phyloP scores from a whole-genome alignment of 2,797 vertebrate genomes.

The Xiphophorus birchmanni region DNA sequence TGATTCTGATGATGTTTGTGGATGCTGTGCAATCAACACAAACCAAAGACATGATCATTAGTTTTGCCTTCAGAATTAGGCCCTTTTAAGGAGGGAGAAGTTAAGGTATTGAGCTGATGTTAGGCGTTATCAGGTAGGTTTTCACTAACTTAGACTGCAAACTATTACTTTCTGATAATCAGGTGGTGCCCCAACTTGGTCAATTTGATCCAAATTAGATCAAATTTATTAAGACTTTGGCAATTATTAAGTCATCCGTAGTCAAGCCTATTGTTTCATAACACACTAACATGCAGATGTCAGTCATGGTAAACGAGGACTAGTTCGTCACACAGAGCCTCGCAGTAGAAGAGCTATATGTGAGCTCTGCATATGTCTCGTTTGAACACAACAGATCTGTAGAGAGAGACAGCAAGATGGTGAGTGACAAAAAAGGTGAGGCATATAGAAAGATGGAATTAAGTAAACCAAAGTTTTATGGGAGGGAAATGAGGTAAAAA shows the following conservation, averaged over 20 bases:
- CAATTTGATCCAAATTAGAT: neutral
- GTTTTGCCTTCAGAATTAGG: too few species aligned
- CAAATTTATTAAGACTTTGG: too few species aligned
- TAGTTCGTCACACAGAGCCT: neutral
- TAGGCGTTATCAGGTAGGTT: too few species aligned
- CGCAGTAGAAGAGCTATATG: neutral
- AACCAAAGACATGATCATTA: neutral
- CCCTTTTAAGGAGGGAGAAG: neutral
- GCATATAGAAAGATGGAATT: constrained; percentile 25
- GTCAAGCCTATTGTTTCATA: too few species aligned
- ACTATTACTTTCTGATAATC: neutral
- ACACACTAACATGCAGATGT: neutral
- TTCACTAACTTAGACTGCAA: neutral
- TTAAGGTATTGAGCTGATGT: neutral
- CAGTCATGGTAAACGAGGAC: neutral
- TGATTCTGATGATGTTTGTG: neutral
- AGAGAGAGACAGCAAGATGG: neutral
- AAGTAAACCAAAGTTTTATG: constrained; percentile 16
- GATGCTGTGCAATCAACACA: neutral
- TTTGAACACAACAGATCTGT: neutral
- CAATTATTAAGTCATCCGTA: too few species aligned
- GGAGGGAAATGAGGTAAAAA: constrained; percentile 4
- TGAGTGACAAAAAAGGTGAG: constrained; percentile 14
- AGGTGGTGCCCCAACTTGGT: neutral
- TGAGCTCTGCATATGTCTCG: neutral